phyloP scores from a whole-genome alignment of 2,888 invertebrate genomes.

The Incurvaria masculella region DNA sequence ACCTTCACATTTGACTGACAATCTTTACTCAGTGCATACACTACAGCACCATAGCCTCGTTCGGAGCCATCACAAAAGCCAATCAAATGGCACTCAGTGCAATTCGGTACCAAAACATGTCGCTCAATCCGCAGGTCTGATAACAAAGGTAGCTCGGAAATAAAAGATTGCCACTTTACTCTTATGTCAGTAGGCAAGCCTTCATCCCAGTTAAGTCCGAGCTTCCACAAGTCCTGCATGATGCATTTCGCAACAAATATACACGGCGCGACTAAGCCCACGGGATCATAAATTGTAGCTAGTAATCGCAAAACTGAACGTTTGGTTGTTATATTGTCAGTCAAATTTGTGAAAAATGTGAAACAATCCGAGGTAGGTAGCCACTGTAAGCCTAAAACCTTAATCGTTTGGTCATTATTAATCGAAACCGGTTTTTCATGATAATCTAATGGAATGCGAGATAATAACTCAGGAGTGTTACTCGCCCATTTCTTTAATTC shows the following conservation, averaged over 20 bases:
- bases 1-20: neutral
- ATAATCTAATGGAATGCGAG: constrained; percentile 1
- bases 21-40: constrained; percentile 4
- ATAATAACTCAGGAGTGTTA: constrained; percentile 2
- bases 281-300: constrained; percentile 10
- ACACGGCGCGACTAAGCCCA: constrained; percentile 10
- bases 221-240: constrained; percentile 10
- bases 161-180: constrained; percentile 1
- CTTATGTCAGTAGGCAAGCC: constrained; percentile 3
- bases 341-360: neutral
- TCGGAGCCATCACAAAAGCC: neutral
- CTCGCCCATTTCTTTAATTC: constrained; percentile 7
- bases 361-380: constrained; percentile 2
- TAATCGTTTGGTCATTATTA: neutral
- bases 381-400: neutral
- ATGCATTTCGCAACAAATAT: constrained; percentile 9
- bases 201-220: constrained; percentile 6
- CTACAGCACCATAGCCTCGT: constrained; percentile 6
- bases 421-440: neutral
- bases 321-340: constrained; percentile 2
- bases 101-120: neutral
- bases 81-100: neutral
- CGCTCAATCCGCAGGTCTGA: neutral
- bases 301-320: constrained; percentile 3
- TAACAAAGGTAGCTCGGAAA: neutral